These are phyloP conservation scores for Lycocerus yunnanus DNA, from an alignment of 2,888 invertebrate genomes.

Conservation along the genomic window DNA sequence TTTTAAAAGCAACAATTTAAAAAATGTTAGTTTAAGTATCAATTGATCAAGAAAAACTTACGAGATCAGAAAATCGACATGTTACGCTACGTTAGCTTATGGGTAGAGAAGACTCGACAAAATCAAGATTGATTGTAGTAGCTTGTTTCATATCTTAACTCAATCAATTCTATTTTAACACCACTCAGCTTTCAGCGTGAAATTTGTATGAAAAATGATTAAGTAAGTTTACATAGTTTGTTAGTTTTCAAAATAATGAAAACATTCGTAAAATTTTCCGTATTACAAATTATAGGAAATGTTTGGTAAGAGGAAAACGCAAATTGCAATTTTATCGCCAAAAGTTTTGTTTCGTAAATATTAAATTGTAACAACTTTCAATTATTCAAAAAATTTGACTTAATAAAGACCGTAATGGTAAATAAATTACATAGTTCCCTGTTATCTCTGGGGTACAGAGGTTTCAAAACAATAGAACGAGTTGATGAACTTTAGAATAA, in stretches of 20 bases:
- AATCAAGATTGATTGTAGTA: constrained; percentile 3
- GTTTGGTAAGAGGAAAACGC: neutral
- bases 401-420: neutral
- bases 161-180: neutral
- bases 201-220: neutral
- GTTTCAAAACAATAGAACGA: neutral
- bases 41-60: neutral
- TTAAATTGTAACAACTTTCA: neutral
- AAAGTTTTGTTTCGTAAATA: neutral
- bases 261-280: neutral
- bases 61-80: constrained; percentile 3
- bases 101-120: neutral
- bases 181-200: neutral
- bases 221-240: neutral
- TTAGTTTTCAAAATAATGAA: neutral
- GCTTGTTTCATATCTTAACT: constrained; percentile 2
- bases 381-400: neutral
- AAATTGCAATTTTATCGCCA: neutral
- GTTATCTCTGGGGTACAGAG: neutral
- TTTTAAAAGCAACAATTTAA: neutral
- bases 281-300: neutral
- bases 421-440: neutral
- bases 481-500: neutral
- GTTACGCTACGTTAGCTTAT: neutral
- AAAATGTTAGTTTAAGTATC: neutral